Evolutionary conservation across 1,140 invertebrate species (phyloP), one percentile per base, ranked within the genome.

Genomic region (Bombus pascuorum): DNA sequence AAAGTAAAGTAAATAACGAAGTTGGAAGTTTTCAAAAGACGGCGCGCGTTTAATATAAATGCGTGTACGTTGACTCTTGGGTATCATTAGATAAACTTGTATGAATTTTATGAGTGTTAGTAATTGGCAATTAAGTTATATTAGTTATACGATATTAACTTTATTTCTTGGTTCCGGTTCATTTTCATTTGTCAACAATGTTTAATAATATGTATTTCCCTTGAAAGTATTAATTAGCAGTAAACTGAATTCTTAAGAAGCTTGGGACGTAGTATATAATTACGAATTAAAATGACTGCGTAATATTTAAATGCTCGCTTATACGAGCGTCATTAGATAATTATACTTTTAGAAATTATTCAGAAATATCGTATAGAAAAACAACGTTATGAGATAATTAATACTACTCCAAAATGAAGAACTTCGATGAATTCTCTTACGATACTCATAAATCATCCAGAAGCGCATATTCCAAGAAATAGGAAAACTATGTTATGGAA

Each of bases 1-100:
- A 88, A 79, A 73, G 73, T 72, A 32, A 53, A 75, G 59, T 71
- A 42, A 66, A 42, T 74, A 71, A 22, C 68, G 37, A 70, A n/a
- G 2, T 0, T 66, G 6, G 0, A 66, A 34, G 13, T 28, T 44
- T 74, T 74, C 42, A 47, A 73, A 73, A n/a, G 28, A 62, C 28
- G 12, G 59, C 28, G 59, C 59, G 12, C 28, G 59, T 62, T 62
- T 62, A 13, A 62, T 62, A 62, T n/a, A 62, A 62, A n/a, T n/a
- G 25, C 59, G 25, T 59, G 57, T 28, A 10, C 25, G 18, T 28
- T n/a, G 59, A 62, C 59, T n/a, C 10, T 62, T 62, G 12, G 10
- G 4, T 62, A 13, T 62, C 28, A 12, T 62, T 62, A n/a, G 59
- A 62, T 10, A 13, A 59, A 59, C 59, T 62, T 62, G 9, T 28